Evolutionary conservation across 2,113 vertebrate species (phyloP).

Genomic region (Enhydra lutris): DNA sequence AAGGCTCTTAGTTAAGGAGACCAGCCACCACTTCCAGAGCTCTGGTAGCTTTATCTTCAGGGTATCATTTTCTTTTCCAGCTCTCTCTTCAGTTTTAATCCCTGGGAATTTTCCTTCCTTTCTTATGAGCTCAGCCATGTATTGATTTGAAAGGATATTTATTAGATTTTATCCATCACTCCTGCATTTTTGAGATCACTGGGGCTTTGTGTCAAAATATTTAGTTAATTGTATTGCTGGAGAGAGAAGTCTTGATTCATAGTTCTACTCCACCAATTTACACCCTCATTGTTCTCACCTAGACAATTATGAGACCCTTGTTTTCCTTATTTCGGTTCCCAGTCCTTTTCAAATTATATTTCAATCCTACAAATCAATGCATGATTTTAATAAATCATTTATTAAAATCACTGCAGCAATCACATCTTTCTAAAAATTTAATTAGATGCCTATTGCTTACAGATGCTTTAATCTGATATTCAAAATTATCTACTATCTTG

Average conservation of each 20-base stretch:
- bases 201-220: background rate
- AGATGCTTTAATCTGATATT: background rate
- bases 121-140: background rate
- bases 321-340: background rate
- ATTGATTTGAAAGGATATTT: conserved; percentile 2
- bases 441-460: background rate
- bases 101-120: background rate
- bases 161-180: background rate
- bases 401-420: background rate
- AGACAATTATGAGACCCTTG: background rate
- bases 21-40: background rate
- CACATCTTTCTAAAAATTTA: conserved; percentile 26
- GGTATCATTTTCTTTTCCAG: background rate
- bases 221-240: background rate
- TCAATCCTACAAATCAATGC: background rate
- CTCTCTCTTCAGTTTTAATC: background rate
- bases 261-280: conserved; percentile 12
- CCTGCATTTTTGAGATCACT: background rate
- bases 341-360: background rate
- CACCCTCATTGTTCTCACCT: background rate
- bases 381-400: background rate
- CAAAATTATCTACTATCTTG: background rate
- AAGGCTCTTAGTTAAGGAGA: background rate
- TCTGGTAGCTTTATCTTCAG: background rate
- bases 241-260: background rate